These are phyloP conservation scores for Chromis chromis DNA, from an alignment of 2,797 vertebrate genomes.

Conservation along the genomic window DNA sequence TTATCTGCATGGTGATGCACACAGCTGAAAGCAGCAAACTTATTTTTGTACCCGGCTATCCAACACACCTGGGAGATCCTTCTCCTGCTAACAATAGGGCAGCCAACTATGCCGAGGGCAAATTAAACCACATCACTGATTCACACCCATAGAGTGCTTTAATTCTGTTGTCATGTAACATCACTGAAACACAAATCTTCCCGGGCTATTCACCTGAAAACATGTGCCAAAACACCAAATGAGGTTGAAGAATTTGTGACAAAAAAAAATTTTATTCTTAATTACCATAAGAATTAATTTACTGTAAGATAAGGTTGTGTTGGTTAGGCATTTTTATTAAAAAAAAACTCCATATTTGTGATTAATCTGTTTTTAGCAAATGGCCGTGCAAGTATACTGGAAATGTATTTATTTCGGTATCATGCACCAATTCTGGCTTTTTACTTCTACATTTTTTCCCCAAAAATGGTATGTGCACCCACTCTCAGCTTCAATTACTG, in stretches of 20 bases:
- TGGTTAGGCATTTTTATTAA: background rate
- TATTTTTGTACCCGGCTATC: constrained; percentile 25
- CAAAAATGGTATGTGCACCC: constrained; percentile 37
- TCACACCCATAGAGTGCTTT: constrained; percentile 42
- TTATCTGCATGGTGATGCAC: constrained; percentile 9
- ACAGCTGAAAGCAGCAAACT: constrained; percentile 1
- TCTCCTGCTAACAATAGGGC: constrained; percentile 47
- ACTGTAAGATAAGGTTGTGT: no score
- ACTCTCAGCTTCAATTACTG: constrained; percentile 62
- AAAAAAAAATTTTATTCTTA: background rate
- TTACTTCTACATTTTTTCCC: constrained; percentile 10
- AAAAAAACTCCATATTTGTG: background rate
- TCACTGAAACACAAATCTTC: background rate
- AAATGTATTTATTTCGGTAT: constrained; percentile 26
- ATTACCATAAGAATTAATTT: no score
- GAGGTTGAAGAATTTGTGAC: background rate
- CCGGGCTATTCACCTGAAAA: background rate
- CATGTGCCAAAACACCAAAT: background rate
- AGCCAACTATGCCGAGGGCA: constrained; percentile 42
- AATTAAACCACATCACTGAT: constrained; percentile 60
- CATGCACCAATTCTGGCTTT: constrained; percentile 18
- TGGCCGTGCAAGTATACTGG: constrained; percentile 1
- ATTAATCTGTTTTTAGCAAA: background rate
- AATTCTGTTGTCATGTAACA: constrained; percentile 22
- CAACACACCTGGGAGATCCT: constrained; percentile 8